Evolutionary conservation across 2,888 invertebrate genomes (phyloP), one percentile per base, ranked within the genome.

Genomic region (Flexamia atlantica): DNA sequence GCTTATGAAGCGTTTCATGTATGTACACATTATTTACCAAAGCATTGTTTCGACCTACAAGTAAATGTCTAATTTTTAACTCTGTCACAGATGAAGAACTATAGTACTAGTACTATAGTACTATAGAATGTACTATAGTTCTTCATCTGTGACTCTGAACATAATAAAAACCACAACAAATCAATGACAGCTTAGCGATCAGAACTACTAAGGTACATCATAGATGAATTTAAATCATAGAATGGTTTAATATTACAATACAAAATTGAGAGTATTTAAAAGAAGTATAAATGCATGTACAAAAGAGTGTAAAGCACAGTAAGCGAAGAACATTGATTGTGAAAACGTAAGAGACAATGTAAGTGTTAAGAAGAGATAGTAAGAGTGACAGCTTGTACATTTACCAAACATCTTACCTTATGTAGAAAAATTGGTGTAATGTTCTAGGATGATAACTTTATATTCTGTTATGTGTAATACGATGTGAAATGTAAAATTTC

Each of bases 311-410:
- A 10, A 64, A 64, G 64, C 64, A 64, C 30, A 64, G 64, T 14
- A 74, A 74, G 74, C 42, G 74, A 74, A 40, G 30, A 25, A 40
- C 12, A 14, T 17, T 42, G 40, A 46, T 40, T 74, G 40, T 40
- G 36, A 40, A 36, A 46, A 36, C 9, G 14, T 36, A 14, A 42
- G 10, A 74, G 5, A 25, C 7, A 14, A 4, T 53, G 53, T 53
- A 28, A 30, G 14, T 28, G 64, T 64, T 64, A 64, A 23, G 23
- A 4, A 3, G 64, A 64, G 28, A 53, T 64, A 12, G 1, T 12
- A 10, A 64, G 30, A 28, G 28, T 64, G 64, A 64, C 2, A 36
- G 74, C 36, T 74, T 46, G 1, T 32, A 42, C 40, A 40, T 46
- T 46, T 30, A 76, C 28, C 1, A 46, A 46, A 76, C 20, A 30